phyloP scores from a whole-genome alignment of 1,140 invertebrate genomes.

The Monomorium pharaonis region DNA sequence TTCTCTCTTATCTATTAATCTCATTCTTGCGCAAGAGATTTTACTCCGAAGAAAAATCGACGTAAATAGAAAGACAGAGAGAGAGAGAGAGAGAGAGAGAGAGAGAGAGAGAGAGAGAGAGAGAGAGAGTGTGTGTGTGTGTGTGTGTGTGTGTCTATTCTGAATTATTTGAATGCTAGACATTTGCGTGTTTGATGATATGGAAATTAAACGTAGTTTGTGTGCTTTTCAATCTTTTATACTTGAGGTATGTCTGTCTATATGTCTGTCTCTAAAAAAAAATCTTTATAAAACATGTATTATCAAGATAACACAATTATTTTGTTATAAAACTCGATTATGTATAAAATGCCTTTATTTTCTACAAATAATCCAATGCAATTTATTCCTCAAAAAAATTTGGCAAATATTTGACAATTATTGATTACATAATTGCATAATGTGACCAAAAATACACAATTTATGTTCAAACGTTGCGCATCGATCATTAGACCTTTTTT shows the following conservation, averaged over 20 bases:
- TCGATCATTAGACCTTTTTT: background rate
- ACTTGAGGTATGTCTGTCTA: background rate
- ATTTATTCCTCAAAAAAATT: background rate
- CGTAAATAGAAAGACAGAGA: too few species aligned
- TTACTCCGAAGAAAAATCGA: background rate
- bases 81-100: too few species aligned
- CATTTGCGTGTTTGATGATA: background rate
- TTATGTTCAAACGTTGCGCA: background rate
- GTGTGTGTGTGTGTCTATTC: too few species aligned
- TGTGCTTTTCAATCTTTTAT: background rate
- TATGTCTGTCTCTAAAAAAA: too few species aligned
- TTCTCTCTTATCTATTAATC: background rate
- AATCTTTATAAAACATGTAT: background rate
- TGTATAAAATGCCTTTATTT: background rate
- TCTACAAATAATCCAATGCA: background rate
- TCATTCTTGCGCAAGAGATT: background rate
- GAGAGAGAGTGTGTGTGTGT: too few species aligned
- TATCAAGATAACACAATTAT: background rate
- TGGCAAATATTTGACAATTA: background rate
- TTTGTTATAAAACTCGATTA: background rate
- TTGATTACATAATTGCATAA: background rate
- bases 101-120: too few species aligned
- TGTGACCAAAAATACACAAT: background rate
- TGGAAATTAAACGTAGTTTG: background rate
- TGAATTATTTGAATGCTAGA: constrained; percentile 38